Conservation (phyloP, 2,888 invertebrate species). For the Encarsia formosa region DNA sequence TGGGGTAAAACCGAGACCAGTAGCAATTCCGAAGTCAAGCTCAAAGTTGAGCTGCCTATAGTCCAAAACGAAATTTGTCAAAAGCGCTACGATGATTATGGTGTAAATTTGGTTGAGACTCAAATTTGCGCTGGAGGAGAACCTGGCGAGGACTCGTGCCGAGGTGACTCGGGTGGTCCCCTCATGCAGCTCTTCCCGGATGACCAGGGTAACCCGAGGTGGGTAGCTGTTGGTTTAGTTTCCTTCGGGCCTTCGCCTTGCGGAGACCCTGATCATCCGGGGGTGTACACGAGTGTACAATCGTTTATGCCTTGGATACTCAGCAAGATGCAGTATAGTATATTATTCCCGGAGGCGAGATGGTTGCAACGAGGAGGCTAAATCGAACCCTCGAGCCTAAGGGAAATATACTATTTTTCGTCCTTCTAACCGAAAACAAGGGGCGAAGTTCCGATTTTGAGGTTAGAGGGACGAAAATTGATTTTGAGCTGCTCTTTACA, state of each 20-base stretch:
- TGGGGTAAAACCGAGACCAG: background rate
- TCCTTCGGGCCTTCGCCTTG: slow-evolving; percentile 60
- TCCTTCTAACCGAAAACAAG: too few relatives aligned
- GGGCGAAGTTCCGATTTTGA: too few relatives aligned
- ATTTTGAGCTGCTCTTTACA: too few relatives aligned
- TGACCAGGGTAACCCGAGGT: slow-evolving; percentile 38
- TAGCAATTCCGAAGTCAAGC: background rate
- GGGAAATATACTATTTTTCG: too few relatives aligned
- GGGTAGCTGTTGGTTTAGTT: slow-evolving; percentile 58
- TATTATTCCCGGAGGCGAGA: too few relatives aligned
- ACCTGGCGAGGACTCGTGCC: background rate
- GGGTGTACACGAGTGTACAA: slow-evolving; percentile 45
- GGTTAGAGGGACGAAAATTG: too few relatives aligned
- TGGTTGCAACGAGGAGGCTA: too few relatives aligned
- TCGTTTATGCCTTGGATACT: slow-evolving; percentile 5
- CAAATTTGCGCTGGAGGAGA: background rate
- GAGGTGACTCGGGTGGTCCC: slow-evolving; percentile 73
- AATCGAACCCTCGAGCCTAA: too few relatives aligned
- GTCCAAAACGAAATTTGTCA: background rate
- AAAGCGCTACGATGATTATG: background rate
- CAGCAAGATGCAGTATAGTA: slow-evolving; percentile 15
- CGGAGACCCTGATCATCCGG: slow-evolving; percentile 57
- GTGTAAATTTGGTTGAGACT: background rate
- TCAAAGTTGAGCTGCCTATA: background rate
- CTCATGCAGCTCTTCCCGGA: too few relatives aligned